These are phyloP conservation scores for Saccostrea glomerata DNA, from an alignment of 1,140 invertebrate genomes.

Conservation along the genomic window DNA sequence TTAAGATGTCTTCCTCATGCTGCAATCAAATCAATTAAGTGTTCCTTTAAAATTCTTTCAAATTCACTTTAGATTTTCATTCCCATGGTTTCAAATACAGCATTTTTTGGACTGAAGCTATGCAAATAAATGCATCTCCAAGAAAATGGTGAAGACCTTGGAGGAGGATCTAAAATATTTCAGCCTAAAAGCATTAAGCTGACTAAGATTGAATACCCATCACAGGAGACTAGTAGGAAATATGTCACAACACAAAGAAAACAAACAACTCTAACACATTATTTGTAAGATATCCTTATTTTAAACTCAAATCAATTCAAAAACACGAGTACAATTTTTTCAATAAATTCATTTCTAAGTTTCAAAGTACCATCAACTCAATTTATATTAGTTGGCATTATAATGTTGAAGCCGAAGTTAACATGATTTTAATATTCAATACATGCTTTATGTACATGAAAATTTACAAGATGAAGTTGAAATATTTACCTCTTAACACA, in stretches of 20 bases:
- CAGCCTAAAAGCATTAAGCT: constrained; percentile 4
- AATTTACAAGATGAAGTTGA: too few relatives aligned
- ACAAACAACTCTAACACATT: not conserved
- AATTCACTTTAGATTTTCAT: not conserved
- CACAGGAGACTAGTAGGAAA: not conserved
- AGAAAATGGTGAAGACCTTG: not conserved
- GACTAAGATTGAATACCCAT: constrained; percentile 21
- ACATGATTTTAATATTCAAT: not conserved
- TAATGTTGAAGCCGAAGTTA: not conserved
- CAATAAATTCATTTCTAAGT: not conserved
- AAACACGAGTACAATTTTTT: not conserved
- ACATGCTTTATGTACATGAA: not conserved
- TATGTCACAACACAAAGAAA: not conserved
- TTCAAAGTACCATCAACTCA: not conserved
- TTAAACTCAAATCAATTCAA: not conserved
- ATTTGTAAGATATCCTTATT: constrained; percentile 32
- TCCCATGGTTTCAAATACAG: too few relatives aligned
- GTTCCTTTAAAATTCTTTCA: not conserved
- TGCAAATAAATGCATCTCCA: not conserved
- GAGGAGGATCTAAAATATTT: not conserved
- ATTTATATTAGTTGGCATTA: not conserved
- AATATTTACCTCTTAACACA: not conserved
- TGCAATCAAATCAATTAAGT: not conserved
- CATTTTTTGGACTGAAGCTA: too few relatives aligned
- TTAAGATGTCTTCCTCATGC: not conserved